Evolutionary conservation across 2,888 invertebrate genomes (phyloP), one percentile per base, ranked within the genome.

Genomic region (Emmelina monodactyla): DNA sequence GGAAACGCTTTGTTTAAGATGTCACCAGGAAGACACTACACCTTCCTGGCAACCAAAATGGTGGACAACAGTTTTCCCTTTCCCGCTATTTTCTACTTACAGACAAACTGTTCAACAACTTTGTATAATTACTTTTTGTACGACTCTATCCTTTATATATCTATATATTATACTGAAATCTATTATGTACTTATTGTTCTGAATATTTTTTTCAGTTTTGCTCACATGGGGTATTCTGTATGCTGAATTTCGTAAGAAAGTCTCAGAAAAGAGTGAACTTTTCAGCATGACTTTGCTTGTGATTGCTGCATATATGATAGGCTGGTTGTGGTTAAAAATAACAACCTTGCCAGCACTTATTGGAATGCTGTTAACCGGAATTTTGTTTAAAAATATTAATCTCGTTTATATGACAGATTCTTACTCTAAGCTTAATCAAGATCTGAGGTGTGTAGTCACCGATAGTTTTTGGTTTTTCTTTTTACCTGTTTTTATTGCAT

Each of bases 291-390:
- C 88, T 1, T 49, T 86, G 2, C 66, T 90, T 22, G 82, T 85
- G 40, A 83, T 89, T 35, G 76, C 82, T n/a, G 86, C 89, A 12
- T 86, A 89, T 60, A 82, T 89, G 51, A 83, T 87, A 10, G 90
- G 91, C 28, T 89, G 88, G 87, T 39, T 76, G 34, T 66, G 88
- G 55, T 68, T 88, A 40, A 85, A 85, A 45, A 59, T 88, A 14
- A 83, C 88, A 2, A 87, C 88, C 1, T 60, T 91, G 37, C 91
- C 91, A 29, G 87, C 89, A 1, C 73, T 91, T 1, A 86, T 90
- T 45, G 91, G 89, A 14, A 91, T 91, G 88, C 69, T 91, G 25
- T 62, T 88, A 37, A 86, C 88, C 2, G 91, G 91, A 33, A 82
- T 90, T 40, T 40, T 88, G 7, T 83, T 88, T 48, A 86, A 84